These are phyloP conservation scores for Schlechtendalia chinensis DNA, from an alignment of 1,140 invertebrate species.

Conservation along the genomic window DNA sequence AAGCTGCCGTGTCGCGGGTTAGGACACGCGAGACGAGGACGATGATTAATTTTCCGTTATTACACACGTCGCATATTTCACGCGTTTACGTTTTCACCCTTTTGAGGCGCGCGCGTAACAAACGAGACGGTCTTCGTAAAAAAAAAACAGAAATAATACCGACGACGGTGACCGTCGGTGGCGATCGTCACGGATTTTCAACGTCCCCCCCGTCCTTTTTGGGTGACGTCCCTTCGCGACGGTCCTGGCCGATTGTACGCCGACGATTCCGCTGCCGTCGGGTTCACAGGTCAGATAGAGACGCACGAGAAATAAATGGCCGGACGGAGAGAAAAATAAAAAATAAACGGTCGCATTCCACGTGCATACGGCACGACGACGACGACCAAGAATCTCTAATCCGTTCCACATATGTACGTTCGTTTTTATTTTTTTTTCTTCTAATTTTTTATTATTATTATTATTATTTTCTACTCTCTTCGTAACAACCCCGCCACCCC, in stretches of 20 bases:
- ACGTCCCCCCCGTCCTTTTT: slow-evolving; percentile 16
- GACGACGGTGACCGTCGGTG: not conserved
- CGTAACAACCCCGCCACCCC: no score
- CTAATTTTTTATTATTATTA: slow-evolving; percentile 27
- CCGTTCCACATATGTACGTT: slow-evolving; percentile 36
- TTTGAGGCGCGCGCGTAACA: not conserved
- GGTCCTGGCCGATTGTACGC: no score
- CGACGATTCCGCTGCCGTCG: not conserved
- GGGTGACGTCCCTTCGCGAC: not conserved
- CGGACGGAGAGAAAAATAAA: not conserved
- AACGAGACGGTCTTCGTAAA: slow-evolving; percentile 8
- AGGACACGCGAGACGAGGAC: not conserved
- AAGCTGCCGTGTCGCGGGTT: not conserved
- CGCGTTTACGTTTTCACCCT: not conserved
- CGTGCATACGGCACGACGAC: not conserved
- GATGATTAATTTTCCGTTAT: slow-evolving; percentile 16
- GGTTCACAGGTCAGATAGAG: slow-evolving; percentile 25
- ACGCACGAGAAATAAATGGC: slow-evolving; percentile 18
- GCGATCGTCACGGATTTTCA: slow-evolving; percentile 39
- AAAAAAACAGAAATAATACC: slow-evolving; percentile 1
- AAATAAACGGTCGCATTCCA: slow-evolving; percentile 43
- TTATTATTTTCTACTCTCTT: slow-evolving; percentile 18
- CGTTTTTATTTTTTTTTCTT: slow-evolving; percentile 22
- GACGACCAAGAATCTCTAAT: slow-evolving; percentile 29
- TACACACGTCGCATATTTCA: not conserved